phyloP scores from a whole-genome alignment of 2,113 vertebrate genomes.

The Phalacrocorax brasilianus region DNA sequence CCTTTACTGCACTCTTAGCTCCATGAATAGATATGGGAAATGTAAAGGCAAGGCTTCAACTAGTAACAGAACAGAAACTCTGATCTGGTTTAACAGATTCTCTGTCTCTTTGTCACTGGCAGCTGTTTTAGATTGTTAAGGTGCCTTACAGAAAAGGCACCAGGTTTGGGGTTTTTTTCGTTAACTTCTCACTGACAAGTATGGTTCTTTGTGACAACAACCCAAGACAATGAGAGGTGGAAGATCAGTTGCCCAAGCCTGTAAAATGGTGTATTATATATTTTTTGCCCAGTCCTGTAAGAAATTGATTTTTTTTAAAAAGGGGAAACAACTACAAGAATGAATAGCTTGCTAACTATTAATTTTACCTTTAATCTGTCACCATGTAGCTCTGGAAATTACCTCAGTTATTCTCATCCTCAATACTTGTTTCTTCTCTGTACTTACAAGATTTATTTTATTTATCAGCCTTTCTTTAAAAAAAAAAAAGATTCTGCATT shows the following conservation, averaged over 20 bases:
- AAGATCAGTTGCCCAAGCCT: neutral
- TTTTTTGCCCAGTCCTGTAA: neutral
- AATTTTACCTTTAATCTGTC: neutral
- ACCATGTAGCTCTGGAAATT: neutral
- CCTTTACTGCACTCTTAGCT: constrained; percentile 28
- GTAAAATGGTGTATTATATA: neutral
- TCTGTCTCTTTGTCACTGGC: neutral
- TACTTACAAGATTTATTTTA: neutral
- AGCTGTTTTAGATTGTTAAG: neutral
- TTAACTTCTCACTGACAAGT: neutral
- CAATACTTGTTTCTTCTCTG: neutral
- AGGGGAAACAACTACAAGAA: neutral
- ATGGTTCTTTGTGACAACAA: neutral
- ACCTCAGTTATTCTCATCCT: neutral
- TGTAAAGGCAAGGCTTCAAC: constrained; percentile 27
- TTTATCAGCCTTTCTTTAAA: neutral
- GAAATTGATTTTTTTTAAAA: neutral
- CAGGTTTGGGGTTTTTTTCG: neutral
- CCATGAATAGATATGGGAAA: constrained; percentile 42
- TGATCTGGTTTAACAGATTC: constrained; percentile 30
- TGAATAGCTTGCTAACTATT: neutral
- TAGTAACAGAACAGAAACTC: neutral
- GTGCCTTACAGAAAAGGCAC: neutral
- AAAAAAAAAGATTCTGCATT: neutral
- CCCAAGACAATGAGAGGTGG: neutral